Percentiles rank a stretch among this genome's conserved stretches.
Conservation (phyloP, 1,140 invertebrate genomes). For the Drosophila navojoa region DNA sequence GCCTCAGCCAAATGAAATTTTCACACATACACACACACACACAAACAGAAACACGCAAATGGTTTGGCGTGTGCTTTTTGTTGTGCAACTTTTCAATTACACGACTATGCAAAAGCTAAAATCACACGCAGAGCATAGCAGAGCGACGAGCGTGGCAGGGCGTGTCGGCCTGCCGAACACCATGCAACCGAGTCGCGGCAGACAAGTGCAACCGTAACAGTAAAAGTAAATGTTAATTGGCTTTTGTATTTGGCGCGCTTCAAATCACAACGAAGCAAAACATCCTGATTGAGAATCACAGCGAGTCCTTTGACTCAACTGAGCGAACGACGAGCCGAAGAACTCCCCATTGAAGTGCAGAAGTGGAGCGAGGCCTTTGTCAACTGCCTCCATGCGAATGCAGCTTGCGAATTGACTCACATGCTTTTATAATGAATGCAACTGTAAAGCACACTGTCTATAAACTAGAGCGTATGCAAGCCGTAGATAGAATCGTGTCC, state of each 20-base stretch:
- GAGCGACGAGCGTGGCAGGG: not conserved
- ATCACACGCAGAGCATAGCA: constrained; percentile 27
- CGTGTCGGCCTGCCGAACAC: not conserved
- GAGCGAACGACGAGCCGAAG: not conserved
- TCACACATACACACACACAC: constrained; percentile 32
- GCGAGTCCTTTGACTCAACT: not conserved
- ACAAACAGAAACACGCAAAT: constrained; percentile 2
- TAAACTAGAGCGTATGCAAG: no score
- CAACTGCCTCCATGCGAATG: not conserved
- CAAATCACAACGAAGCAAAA: constrained; percentile 6
- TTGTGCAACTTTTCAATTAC: constrained; percentile 69
- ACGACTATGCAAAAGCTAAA: constrained; percentile 48
- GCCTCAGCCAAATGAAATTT: constrained; percentile 62
- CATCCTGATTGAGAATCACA: constrained; percentile 12
- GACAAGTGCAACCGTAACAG: constrained; percentile 36
- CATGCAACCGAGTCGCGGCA: constrained; percentile 24
- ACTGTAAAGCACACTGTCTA: no score
- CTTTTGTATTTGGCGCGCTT: constrained; percentile 33
- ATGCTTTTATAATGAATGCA: no score
- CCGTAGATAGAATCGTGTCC: no score
- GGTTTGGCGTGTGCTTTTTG: constrained; percentile 25
- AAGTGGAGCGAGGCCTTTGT: not conserved
- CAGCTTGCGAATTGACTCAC: no score
- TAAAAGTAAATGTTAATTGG: constrained; percentile 68
- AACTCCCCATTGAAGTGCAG: not conserved